Conservation (phyloP, 2,113 vertebrate species). For the Dipodomys merriami region DNA sequence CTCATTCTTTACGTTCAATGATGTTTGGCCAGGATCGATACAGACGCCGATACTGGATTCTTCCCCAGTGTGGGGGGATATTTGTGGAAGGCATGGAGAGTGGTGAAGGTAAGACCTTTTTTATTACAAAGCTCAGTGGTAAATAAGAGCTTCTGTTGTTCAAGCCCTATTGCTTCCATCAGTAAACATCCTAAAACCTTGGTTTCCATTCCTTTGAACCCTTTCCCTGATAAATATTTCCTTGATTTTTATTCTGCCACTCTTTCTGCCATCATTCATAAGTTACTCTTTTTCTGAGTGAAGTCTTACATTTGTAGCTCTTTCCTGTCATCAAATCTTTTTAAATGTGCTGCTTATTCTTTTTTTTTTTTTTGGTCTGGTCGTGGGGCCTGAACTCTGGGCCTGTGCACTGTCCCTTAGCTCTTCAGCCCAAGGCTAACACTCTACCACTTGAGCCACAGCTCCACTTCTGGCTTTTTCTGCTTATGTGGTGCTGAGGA, state of each 20-base stretch:
- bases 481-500: too few species aligned
- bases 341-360: not conserved
- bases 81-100: constrained; percentile 96
- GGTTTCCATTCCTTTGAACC: not conserved
- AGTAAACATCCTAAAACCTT: not conserved
- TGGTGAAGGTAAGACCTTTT: constrained; percentile 89
- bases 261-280: constrained; percentile 5
- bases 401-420: too few species aligned
- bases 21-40: constrained; percentile 97
- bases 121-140: not conserved
- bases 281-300: not conserved
- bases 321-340: constrained; percentile 38
- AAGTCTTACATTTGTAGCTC: not conserved
- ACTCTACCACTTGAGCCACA: too few species aligned
- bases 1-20: constrained; percentile 93
- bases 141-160: not conserved
- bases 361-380: not conserved
- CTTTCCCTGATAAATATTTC: not conserved
- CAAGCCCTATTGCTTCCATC: not conserved
- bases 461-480: too few species aligned
- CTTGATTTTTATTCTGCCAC: constrained; percentile 40
- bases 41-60: constrained; percentile 95
- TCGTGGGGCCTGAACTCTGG: too few species aligned
- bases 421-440: too few species aligned
- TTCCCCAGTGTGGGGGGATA: constrained; percentile 94